Base-by-base conservation (phyloP, 2,797 vertebrate species). In the Amblyopsis hoosieri region DNA sequence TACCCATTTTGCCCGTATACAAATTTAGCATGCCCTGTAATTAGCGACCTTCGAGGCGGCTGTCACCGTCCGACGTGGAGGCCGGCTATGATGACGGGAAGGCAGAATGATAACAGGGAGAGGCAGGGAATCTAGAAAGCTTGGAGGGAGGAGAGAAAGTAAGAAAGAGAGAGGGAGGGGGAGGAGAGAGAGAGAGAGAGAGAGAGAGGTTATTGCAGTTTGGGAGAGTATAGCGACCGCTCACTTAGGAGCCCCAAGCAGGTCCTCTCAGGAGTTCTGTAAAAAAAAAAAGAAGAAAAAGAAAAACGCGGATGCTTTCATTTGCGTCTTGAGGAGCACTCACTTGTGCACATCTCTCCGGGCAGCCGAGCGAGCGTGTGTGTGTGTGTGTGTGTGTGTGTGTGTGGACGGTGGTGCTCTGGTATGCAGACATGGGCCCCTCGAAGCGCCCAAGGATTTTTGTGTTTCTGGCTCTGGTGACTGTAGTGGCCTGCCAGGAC, bases 381-480 rank as follows among this genome's bases (percentile, higher is more conserved):
- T 12, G 49, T 12, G 19, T 23, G 19, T 23, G 23, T 19, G 19
- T 19, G 19, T 19, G 19, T 19, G 19, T 19, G 19, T 23, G 57
- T 78, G 56, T 79, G 67, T 71, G 84, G 78, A 74, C 68, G 54
- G 74, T 80, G 81, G 65, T 13, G 64, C 74, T 78, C 69, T 71
- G 77, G 72, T 57, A 45, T 67, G 50, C 73, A 81, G 83, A 82
- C 78, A 92, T 91, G 91, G 85, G 72, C 55, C 66, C 70, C 70
- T 79, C 69, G 3, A 15, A 71, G 47, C 62, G 47, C 62, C 76
- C 72, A 66, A 75, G 90, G 91, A 92, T 88, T 83, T 85, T 75
- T 8, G 2, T 87, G 33, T 89, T 83, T 72, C 83, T 92, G 76
- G 78, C 77, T 54, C 92, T 88, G 87, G 87, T 93, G 78, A 79